phyloP scores from a whole-genome alignment of 2,113 vertebrate species.

The Eulemur macaco region DNA sequence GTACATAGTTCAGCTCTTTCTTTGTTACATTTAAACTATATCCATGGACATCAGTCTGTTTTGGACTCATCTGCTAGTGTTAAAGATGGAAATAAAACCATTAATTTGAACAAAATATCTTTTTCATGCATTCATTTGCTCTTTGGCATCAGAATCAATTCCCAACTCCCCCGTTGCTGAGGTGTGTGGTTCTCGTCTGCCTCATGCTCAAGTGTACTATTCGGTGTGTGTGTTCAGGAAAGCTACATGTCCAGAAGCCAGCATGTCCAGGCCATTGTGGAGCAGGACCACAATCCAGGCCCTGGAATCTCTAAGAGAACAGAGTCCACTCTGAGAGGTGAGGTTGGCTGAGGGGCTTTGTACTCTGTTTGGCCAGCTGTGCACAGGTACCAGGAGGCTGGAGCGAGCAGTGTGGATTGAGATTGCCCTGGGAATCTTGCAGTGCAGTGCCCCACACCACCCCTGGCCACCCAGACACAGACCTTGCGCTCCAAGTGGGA shows the following conservation, averaged over 20 bases:
- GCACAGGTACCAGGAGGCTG: too few relatives aligned
- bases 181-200: background rate
- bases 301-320: rapidly evolving
- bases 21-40: slow-evolving; percentile 80
- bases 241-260: background rate
- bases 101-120: slow-evolving; percentile 47
- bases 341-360: background rate
- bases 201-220: rapidly evolving
- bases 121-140: background rate
- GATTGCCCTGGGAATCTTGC: background rate
- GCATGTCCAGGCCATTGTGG: background rate
- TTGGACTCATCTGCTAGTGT: slow-evolving; percentile 78
- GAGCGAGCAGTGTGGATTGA: too few relatives aligned
- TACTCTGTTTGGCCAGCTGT: background rate
- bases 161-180: too few relatives aligned
- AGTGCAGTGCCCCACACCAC: rapidly evolving
- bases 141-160: background rate
- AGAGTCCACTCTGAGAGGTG: background rate
- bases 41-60: slow-evolving; percentile 68
- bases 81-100: slow-evolving; percentile 81
- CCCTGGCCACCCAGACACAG: background rate
- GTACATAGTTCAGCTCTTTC: slow-evolving; percentile 82
- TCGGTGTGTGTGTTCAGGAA: rapidly evolving
- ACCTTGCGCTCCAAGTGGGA: background rate
- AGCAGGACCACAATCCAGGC: rapidly evolving